phyloP scores from a whole-genome alignment of 2,888 invertebrate species.

The Hetaerina titia region DNA sequence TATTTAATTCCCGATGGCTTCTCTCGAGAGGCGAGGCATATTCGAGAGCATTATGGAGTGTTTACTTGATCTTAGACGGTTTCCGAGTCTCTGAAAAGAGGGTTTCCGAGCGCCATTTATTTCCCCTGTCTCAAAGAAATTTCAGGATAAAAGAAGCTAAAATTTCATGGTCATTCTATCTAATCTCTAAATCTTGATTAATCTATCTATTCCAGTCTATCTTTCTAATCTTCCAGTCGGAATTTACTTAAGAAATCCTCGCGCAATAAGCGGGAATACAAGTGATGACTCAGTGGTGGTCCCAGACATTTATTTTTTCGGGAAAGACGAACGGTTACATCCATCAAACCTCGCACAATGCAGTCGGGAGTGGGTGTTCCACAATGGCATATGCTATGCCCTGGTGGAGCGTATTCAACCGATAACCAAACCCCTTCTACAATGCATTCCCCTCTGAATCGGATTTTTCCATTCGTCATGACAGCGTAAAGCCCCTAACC shows the following conservation, averaged over 20 bases:
- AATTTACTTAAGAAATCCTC: background rate
- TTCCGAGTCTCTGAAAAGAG: too few species aligned
- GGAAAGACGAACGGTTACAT: background rate
- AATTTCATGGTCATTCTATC: background rate
- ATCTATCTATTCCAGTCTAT: background rate
- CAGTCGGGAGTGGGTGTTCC: background rate
- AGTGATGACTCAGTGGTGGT: background rate
- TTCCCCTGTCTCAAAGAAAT: background rate
- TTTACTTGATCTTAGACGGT: too few species aligned
- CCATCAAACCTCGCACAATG: background rate
- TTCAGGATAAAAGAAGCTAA: background rate
- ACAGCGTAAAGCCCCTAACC: background rate
- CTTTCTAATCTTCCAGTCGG: background rate
- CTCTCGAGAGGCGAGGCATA: too few species aligned
- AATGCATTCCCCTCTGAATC: background rate
- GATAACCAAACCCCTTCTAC: background rate
- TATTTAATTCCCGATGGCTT: too few species aligned
- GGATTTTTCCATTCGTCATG: background rate
- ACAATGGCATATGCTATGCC: background rate
- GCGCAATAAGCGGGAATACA: background rate
- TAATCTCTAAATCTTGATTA: too few species aligned
- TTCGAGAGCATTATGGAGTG: too few species aligned
- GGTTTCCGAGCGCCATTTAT: background rate
- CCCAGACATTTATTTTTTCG: background rate
- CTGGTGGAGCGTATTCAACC: background rate